Evolutionary conservation across 2,113 vertebrate species (phyloP).

Genomic region (Delphinus delphis): DNA sequence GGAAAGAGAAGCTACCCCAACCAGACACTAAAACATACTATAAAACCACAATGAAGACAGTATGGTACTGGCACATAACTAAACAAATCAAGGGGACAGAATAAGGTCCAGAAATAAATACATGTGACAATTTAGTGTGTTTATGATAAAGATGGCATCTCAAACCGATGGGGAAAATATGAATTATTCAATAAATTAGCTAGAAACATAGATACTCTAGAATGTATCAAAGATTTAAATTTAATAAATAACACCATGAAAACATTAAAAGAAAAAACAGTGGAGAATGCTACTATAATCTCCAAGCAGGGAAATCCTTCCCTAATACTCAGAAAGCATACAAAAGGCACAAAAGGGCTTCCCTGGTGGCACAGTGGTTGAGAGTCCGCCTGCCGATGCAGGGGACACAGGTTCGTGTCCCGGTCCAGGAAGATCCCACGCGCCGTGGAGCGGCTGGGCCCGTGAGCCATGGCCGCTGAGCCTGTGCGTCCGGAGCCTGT

Average conservation of each 20-base stretch:
- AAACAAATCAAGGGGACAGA: neutral
- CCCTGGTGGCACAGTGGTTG: too few species aligned
- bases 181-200: neutral
- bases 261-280: neutral
- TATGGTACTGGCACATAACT: neutral
- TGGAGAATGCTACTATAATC: neutral
- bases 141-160: conserved; percentile 25
- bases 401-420: too few species aligned
- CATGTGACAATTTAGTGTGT: neutral
- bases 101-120: neutral
- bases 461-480: too few species aligned
- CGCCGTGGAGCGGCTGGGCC: too few species aligned
- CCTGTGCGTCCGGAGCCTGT: too few species aligned
- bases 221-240: conserved; percentile 4
- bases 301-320: neutral
- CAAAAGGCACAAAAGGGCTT: neutral
- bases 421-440: too few species aligned
- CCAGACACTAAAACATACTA: neutral
- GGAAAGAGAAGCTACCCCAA: neutral
- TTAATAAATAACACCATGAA: conserved; percentile 34
- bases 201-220: neutral
- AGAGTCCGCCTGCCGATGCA: too few species aligned
- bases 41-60: neutral
- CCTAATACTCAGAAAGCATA: neutral
- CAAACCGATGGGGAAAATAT: conserved; percentile 8